phyloP scores from a whole-genome alignment of 92 coral and sea anemone genomes.

The Isaurus tuberculatus region DNA sequence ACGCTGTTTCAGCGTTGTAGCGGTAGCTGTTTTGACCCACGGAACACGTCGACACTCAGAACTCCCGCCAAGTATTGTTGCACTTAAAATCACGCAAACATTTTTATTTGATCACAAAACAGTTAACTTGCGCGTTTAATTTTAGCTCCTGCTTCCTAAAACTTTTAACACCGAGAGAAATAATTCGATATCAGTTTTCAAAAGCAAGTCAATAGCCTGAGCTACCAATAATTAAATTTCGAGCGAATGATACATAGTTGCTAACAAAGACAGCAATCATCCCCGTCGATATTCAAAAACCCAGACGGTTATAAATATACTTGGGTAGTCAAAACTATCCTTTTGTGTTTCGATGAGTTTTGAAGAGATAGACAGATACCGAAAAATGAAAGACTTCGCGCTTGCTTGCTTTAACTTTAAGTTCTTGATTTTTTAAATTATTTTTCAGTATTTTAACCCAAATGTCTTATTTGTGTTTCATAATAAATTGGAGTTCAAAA shows the following conservation, averaged over 20 bases:
- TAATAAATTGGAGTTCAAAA: background rate
- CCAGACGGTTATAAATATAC: constrained; percentile 27
- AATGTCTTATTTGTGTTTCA: background rate
- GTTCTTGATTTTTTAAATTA: background rate
- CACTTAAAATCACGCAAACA: background rate
- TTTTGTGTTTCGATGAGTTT: constrained; percentile 1
- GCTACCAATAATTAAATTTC: background rate
- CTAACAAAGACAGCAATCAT: background rate
- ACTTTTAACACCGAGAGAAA: background rate
- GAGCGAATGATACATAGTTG: constrained; percentile 3
- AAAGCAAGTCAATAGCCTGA: background rate
- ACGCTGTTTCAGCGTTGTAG: too few species aligned
- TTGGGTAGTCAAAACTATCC: constrained; percentile 37
- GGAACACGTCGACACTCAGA: background rate
- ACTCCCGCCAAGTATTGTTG: background rate
- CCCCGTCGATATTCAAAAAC: constrained; percentile 15
- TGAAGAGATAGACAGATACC: background rate
- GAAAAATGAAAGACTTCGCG: background rate
- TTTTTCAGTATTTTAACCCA: background rate
- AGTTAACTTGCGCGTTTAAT: background rate
- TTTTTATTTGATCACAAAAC: background rate
- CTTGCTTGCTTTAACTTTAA: background rate
- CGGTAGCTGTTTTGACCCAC: background rate
- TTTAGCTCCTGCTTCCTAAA: background rate
- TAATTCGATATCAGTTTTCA: background rate